phyloP scores from a whole-genome alignment of 2,113 vertebrate species.

The Labeo catla region DNA sequence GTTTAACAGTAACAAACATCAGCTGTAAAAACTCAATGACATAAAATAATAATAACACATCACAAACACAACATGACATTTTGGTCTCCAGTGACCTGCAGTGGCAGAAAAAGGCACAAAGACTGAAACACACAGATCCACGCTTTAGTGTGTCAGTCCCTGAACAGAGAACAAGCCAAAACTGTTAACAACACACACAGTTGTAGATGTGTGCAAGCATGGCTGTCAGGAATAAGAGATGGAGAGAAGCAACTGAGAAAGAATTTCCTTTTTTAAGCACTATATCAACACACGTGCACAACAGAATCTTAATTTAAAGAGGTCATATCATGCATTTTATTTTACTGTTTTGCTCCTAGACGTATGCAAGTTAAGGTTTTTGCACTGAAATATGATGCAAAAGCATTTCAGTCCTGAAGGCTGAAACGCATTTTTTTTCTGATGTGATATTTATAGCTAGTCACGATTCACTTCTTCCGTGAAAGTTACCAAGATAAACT shows the following conservation, averaged over 20 bases:
- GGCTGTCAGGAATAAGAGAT: conserved; percentile 12
- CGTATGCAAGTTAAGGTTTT: background rate
- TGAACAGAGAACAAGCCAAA: conserved; percentile 5
- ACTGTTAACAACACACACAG: conserved; percentile 32
- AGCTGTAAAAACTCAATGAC: conserved; percentile 47
- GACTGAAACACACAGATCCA: conserved; percentile 18
- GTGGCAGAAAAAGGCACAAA: conserved; percentile 28
- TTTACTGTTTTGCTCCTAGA: background rate
- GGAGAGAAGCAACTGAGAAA: background rate
- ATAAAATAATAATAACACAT: conserved; percentile 20
- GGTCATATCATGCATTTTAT: background rate
- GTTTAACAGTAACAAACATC: conserved; percentile 54
- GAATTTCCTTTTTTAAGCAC: background rate
- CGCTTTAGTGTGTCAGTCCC: conserved; percentile 10
- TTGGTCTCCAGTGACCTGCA: conserved; percentile 40
- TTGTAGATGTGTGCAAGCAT: conserved; percentile 24
- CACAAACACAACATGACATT: conserved; percentile 24
- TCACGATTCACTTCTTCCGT: background rate
- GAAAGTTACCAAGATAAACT: background rate
- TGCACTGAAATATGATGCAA: background rate
- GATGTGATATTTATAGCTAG: background rate
- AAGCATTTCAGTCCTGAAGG: background rate
- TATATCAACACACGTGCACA: background rate
- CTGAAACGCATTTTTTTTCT: background rate
- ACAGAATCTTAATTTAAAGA: background rate